These are phyloP conservation scores for Phrixothrix hirtus DNA, from an alignment of 2,888 invertebrate species.

Conservation along the genomic window DNA sequence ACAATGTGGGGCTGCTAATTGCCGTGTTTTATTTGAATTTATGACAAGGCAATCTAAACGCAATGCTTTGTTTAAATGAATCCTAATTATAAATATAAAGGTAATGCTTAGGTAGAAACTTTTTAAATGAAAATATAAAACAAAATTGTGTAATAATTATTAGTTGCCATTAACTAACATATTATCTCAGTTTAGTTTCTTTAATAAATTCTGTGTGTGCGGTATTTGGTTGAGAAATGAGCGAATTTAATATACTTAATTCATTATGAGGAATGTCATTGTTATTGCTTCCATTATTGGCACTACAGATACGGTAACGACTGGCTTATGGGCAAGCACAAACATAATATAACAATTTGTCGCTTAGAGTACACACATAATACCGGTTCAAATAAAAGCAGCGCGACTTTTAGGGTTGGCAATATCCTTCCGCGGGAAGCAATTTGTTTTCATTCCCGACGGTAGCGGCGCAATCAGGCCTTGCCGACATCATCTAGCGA, in stretches of 20 bases:
- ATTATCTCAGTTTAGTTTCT: too few species aligned
- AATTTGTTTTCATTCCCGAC: slow-evolving; percentile 54
- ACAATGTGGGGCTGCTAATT: too few species aligned
- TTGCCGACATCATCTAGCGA: slow-evolving; percentile 50
- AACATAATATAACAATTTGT: slow-evolving; percentile 43
- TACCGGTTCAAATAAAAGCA: slow-evolving; percentile 44
- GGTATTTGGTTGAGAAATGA: too few species aligned
- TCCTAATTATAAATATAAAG: too few species aligned
- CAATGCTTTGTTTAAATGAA: too few species aligned
- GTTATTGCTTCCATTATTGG: slow-evolving; percentile 32
- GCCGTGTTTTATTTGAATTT: too few species aligned
- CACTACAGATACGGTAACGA: slow-evolving; percentile 37
- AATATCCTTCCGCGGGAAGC: slow-evolving; percentile 54
- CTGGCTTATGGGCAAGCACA: slow-evolving; percentile 31
- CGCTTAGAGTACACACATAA: slow-evolving; percentile 42
- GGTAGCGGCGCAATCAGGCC: slow-evolving; percentile 45
- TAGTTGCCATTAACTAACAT: too few species aligned
- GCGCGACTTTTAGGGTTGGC: slow-evolving; percentile 48
- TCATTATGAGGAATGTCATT: slow-evolving; percentile 25
- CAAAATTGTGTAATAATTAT: too few species aligned
- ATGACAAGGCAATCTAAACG: too few species aligned
- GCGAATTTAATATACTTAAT: slow-evolving; percentile 3
- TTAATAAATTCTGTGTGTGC: too few species aligned
- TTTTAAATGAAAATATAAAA: too few species aligned
- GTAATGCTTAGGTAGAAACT: too few species aligned